These are phyloP conservation scores for Ectobius pallidus DNA, from an alignment of 2,888 invertebrate species.

Conservation along the genomic window DNA sequence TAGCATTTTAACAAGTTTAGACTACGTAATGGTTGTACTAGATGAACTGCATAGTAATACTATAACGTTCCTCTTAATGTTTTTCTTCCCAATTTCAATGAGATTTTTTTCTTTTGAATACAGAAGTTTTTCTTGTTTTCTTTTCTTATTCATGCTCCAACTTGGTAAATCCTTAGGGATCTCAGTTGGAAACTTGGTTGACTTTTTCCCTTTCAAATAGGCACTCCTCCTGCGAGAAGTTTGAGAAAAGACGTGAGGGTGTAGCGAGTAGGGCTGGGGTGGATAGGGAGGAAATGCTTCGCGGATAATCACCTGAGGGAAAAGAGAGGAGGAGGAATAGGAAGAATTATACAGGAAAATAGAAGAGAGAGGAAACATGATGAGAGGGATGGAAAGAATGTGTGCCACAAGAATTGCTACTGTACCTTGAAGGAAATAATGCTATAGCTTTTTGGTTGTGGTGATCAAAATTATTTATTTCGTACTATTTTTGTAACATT, in stretches of 20 bases:
- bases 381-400: background rate
- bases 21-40: no score
- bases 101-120: conserved; percentile 8
- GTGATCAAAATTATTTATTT: no score
- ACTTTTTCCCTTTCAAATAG: conserved; percentile 32
- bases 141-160: background rate
- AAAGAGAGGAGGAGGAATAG: conserved; percentile 15
- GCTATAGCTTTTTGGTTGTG: no score
- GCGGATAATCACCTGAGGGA: conserved; percentile 31
- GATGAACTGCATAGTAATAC: no score
- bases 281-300: conserved; percentile 17
- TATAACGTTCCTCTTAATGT: background rate
- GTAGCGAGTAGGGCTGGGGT: background rate
- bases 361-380: background rate
- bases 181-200: conserved; percentile 27
- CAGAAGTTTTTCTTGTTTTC: background rate
- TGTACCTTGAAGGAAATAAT: no score
- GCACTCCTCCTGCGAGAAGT: conserved; percentile 6
- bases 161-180: conserved; percentile 32
- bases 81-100: background rate
- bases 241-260: background rate
- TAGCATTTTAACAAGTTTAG: no score
- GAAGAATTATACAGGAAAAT: background rate
- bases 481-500: no score
- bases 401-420: background rate